These are phyloP conservation scores for Amphipoea oculea DNA, from an alignment of 2,888 invertebrate species.

Conservation along the genomic window DNA sequence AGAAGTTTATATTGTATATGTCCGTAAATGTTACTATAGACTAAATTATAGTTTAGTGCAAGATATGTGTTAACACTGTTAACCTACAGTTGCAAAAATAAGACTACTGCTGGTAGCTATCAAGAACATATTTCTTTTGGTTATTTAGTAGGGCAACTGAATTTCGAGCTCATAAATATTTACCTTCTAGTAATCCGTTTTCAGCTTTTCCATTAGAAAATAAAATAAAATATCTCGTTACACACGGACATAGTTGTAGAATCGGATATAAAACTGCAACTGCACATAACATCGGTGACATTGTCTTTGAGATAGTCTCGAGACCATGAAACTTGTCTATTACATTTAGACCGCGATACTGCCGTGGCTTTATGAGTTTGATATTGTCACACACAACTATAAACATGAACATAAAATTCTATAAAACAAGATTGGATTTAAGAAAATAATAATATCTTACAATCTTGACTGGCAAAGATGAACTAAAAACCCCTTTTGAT, in stretches of 20 bases:
- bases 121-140: background rate
- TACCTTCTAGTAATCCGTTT: background rate
- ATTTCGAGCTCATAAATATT: background rate
- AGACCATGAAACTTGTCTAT: constrained; percentile 15
- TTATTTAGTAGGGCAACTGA: too few species aligned
- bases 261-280: constrained; percentile 20
- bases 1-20: background rate
- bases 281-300: constrained; percentile 14
- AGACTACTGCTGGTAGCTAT: too few species aligned
- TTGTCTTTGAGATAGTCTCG: constrained; percentile 29
- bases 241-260: background rate
- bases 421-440: background rate
- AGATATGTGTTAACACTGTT: too few species aligned
- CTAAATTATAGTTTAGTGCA: background rate
- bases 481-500: background rate
- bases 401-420: constrained; percentile 20
- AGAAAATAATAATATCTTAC: background rate
- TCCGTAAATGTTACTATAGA: background rate
- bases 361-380: constrained; percentile 10
- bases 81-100: background rate
- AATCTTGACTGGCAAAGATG: background rate
- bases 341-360: constrained; percentile 2
- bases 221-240: constrained; percentile 14
- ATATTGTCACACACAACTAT: constrained; percentile 30
- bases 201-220: background rate